Percentiles rank a stretch among this genome's conserved stretches.
Evolutionary conservation across 2,888 invertebrate genomes (phyloP).

Genomic region (Ommatoiulus sabulosus): DNA sequence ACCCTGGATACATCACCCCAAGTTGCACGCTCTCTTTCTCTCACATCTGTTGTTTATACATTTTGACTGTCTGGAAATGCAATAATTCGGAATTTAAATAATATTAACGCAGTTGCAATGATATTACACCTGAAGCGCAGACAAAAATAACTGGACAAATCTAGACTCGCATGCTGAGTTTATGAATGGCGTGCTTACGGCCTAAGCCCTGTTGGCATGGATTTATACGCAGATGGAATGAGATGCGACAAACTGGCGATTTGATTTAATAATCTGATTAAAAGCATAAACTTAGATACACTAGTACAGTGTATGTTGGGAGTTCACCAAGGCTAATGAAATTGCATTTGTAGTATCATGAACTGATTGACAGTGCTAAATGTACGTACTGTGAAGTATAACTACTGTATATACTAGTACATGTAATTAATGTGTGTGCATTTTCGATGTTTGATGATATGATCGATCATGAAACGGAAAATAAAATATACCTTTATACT

Average conservation of each 20-base stretch:
- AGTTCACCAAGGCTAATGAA: not conserved
- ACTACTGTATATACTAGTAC: too few species aligned
- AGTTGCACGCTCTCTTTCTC: not conserved
- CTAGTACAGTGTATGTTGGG: not conserved
- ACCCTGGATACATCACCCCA: not conserved
- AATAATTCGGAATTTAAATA: not conserved
- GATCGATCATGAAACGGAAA: too few species aligned
- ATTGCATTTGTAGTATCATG: not conserved
- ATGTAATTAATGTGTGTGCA: too few species aligned
- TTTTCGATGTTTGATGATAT: too few species aligned
- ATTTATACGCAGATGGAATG: not conserved
- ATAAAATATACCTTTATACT: too few species aligned
- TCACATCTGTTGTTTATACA: not conserved
- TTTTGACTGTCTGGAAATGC: not conserved
- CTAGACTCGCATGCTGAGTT: not conserved
- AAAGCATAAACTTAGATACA: not conserved
- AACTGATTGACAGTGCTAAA: not conserved
- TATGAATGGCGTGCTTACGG: too few species aligned
- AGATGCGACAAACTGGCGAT: not conserved
- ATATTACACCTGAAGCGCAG: not conserved
- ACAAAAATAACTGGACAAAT: not conserved
- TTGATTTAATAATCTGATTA: too few species aligned
- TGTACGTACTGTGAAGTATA: not conserved
- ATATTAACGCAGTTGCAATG: not conserved
- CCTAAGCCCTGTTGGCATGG: too few species aligned